Percentiles rank a stretch among this genome's conserved stretches.
phyloP scores from a whole-genome alignment of 2,113 vertebrate genomes.

The Steatornis caripensis region DNA sequence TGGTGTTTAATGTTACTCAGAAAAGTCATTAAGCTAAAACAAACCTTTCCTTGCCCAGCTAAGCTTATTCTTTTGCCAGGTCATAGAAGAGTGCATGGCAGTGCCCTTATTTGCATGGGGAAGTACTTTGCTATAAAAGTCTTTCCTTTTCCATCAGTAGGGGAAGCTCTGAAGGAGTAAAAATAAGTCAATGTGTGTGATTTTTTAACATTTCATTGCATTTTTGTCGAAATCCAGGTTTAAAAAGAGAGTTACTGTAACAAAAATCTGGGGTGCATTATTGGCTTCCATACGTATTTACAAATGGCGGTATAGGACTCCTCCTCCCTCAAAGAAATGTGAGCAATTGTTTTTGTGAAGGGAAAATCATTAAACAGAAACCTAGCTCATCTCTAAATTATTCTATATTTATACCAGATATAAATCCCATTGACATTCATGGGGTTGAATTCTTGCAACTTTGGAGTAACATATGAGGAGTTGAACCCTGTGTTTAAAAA shows the following conservation, averaged over 20 bases:
- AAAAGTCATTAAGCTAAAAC: background rate
- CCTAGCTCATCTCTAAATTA: background rate
- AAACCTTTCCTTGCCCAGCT: background rate
- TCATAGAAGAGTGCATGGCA: background rate
- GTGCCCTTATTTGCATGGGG: background rate
- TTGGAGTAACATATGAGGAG: background rate
- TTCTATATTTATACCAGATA: background rate
- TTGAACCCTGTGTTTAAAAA: background rate
- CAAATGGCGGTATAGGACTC: background rate
- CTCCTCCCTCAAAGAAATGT: background rate
- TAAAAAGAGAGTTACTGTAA: background rate
- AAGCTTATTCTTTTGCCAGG: background rate
- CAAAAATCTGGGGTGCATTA: background rate
- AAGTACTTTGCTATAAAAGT: background rate
- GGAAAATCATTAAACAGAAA: background rate
- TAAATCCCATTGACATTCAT: background rate
- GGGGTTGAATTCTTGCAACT: background rate
- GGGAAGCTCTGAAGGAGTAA: background rate
- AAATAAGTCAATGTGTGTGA: background rate
- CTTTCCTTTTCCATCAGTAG: background rate
- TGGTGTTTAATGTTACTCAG: background rate
- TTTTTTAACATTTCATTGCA: background rate
- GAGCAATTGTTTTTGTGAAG: background rate
- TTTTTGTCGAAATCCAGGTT: background rate
- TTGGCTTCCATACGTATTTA: background rate